phyloP scores from a whole-genome alignment of 2,113 vertebrate genomes.

The Campylomormyrus numenius region DNA sequence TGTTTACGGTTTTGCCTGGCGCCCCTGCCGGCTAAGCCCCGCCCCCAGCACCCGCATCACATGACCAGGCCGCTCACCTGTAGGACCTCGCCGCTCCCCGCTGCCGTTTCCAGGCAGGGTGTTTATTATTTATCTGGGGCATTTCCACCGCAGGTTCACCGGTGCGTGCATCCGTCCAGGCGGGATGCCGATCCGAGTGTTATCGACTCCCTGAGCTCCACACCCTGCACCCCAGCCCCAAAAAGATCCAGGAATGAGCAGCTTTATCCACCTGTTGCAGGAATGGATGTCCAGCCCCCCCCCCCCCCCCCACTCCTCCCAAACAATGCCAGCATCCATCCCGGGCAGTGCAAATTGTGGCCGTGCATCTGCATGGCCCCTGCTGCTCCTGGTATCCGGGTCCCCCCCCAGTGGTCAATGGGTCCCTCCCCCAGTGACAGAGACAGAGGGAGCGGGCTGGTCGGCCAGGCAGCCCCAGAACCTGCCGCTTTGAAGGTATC shows the following conservation, averaged over 20 bases:
- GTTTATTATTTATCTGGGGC: conserved; percentile 63
- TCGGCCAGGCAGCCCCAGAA: neutral
- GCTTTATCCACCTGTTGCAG: conserved; percentile 57
- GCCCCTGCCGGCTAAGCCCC: neutral
- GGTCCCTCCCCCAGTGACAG: neutral
- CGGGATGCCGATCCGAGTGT: neutral
- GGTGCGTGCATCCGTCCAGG: conserved; percentile 31
- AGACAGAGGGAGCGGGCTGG: neutral
- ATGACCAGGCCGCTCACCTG: conserved; percentile 34
- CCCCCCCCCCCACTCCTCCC: neutral
- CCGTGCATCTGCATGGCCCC: neutral
- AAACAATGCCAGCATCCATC: neutral
- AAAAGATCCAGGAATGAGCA: conserved; percentile 26
- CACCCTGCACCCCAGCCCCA: neutral
- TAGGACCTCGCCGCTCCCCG: conserved; percentile 24
- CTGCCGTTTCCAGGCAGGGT: conserved; percentile 54
- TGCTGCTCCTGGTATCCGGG: neutral
- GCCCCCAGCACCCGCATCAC: conserved; percentile 8
- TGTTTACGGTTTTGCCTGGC: neutral
- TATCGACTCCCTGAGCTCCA: neutral
- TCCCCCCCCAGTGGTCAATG: neutral
- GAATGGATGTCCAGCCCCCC: neutral
- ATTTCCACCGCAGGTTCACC: conserved; percentile 38
- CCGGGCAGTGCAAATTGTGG: neutral
- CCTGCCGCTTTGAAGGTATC: conserved; percentile 23